Evolutionary conservation across 1,140 invertebrate species (phyloP), one percentile per base, ranked within the genome.

Genomic region (Pseudomyrmex sp.): DNA sequence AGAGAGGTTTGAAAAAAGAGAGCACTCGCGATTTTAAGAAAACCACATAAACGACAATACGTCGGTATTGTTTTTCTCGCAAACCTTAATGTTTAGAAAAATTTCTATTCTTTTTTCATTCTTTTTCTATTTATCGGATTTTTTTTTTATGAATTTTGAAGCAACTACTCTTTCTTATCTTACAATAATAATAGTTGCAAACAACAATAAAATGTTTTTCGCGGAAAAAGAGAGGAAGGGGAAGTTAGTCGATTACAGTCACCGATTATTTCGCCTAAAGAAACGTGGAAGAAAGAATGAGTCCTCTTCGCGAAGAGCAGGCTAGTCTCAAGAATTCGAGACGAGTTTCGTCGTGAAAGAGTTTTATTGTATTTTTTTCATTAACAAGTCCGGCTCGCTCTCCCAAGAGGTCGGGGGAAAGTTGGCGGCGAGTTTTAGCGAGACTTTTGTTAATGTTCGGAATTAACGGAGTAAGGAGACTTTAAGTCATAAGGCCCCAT

Each of bases 401-500:
- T 88, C 91, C 92, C 90, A 85, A 52, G 92, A 86, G 92, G 72
- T 61, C 63, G 76, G 83, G 76, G 83, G 66, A 88, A 93, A 93
- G 91, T 93, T 92, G 89, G 89, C 89, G 88, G 91, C 89, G 91
- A 93, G 93, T 93, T 94, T 94, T 93, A 92, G 92, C 93, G 90
- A 93, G 93, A 94, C 92, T 93, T 94, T 94, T 94, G 93, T 94
- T 94, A 94, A 94, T 94, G 93, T 94, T 94, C 93, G 90, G 92
- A 94, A 94, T 93, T 94, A 94, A 94, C 93, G 93, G 92, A 93
- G 93, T 94, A 94, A 94, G 93, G 93, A 92, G 93, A 94, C 92
- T 94, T 93, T 94, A 94, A 94, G 93, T 94, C 93, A 94, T 94
- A 94, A 93, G 93, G 92, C 90, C 93, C 89, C 93, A 26, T 73